Conservation (phyloP, 2,888 invertebrate genomes). For the Chydorus sphaericus region DNA sequence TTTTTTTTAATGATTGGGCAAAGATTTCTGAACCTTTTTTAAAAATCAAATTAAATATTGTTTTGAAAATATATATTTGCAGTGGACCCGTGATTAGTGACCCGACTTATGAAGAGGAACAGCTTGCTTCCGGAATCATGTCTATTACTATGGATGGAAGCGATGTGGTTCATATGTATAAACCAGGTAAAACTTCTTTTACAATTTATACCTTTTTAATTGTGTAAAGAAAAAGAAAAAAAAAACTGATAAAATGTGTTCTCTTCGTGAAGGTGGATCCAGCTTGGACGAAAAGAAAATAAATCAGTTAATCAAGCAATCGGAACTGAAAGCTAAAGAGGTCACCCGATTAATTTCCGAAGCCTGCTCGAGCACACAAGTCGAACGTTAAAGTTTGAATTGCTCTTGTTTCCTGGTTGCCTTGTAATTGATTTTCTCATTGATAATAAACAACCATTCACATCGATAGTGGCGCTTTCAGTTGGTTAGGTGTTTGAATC, state of each 20-base stretch:
- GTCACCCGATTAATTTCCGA: slow-evolving; percentile 34
- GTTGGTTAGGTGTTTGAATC: too few species aligned
- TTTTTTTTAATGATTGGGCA: slow-evolving; percentile 18
- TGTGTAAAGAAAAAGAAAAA: too few species aligned
- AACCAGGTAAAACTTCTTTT: slow-evolving; percentile 44
- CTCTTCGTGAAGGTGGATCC: slow-evolving; percentile 34
- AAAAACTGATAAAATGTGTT: slow-evolving; percentile 1
- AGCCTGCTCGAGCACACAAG: slow-evolving; percentile 19
- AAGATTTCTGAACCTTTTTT: too few species aligned
- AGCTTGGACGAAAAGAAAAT: slow-evolving; percentile 42
- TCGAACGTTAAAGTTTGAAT: background rate
- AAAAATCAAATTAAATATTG: too few species aligned
- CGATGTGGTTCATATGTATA: slow-evolving; percentile 29
- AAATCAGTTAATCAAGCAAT: slow-evolving; percentile 41
- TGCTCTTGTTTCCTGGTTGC: background rate
- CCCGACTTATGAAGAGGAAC: slow-evolving; percentile 70
- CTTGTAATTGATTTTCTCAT: too few species aligned
- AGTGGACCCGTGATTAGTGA: slow-evolving; percentile 55
- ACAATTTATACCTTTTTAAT: too few species aligned
- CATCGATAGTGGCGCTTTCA: too few species aligned
- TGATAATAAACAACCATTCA: too few species aligned
- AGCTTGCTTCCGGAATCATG: slow-evolving; percentile 46
- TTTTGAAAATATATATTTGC: slow-evolving; percentile 24
- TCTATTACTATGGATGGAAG: slow-evolving; percentile 47
- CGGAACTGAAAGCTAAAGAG: slow-evolving; percentile 41